Evolutionary conservation across 2,113 vertebrate species (phyloP), one percentile per base, ranked within the genome.

Genomic region (Cynocephalus volans): DNA sequence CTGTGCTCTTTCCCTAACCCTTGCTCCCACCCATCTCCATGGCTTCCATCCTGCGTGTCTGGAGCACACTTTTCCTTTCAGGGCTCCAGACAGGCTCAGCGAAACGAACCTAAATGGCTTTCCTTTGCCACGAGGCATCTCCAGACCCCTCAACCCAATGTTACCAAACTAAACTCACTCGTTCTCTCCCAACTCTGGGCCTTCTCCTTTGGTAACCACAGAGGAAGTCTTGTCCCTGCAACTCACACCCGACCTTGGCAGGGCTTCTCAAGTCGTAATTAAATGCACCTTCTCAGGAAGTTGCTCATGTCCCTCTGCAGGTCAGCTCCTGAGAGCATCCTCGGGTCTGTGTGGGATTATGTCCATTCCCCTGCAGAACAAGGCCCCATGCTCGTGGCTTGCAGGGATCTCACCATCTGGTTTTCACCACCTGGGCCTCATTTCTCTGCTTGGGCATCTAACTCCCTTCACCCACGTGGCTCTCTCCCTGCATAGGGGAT

Each of bases 281-380:
- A 10, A 21, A 33, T 9, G 28, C 70, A 69, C 17, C 33, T 50
- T 8, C 45, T 33, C 56, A 24, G 23, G 54, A 5, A 14, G 24
- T 2, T 4, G 14, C 76, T n/a, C 12, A 0, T 9, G 21, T 58
- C 23, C 26, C 24, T 41, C 33, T 0, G 45, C 9, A 4, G 0
- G 50, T 13, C 10, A 60, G 28, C 36, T 36, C 4, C 67, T 56
- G 41, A 48, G 21, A 24, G 14, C 6, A 24, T 5, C 45, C n/a
- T 9, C 0, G 50, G 26, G 45, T 19, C 41, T 10, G 11, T 15
- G 1, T 45, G 60, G 41, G 45, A 24, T 10, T 33, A 3, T 11
- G 23, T 5, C 9, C 8, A 0, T 26, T 62, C 45, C 15, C 54
- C 17, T 6, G 4, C 14, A 50, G 58, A 48, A 12, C 1, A 28